Evolutionary conservation across 2,113 vertebrate species (phyloP), one percentile per base, ranked within the genome.

Genomic region (Siniperca chuatsi): DNA sequence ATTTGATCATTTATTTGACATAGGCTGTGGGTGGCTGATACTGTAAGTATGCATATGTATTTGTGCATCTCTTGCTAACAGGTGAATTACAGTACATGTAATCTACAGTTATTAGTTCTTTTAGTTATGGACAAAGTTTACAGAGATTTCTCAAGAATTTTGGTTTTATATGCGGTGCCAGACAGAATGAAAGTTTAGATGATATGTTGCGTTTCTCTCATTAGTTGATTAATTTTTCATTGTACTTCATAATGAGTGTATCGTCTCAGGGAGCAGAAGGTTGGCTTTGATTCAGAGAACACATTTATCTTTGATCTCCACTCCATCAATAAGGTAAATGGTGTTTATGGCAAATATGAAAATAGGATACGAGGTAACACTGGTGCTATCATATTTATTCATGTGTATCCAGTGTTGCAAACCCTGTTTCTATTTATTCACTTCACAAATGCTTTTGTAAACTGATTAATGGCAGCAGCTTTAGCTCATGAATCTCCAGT

Each of bases 241-340:
- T 61, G 55, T 3, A 23, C 10, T 83, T 33, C 61, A 74, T 66
- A 79, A 82, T 25, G 60, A 61, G 50, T 9, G 13, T 37, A 66
- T 55, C 4, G 44, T 50, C 54, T 68, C 37, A 42, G 48, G 33
- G 8, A 78, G 21, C 25, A 29, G 70, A 52, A 8, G 10, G 25
- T 65, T 87, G 85, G 89, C 90, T 55, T 70, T 72, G 79, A 62
- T 58, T 87, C 58, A 84, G 61, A 64, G 58, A 69, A 70, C 66
- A 74, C 54, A 90, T 86, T 90, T 21, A 8, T 60, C 64, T 75
- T 80, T 10, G 9, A 79, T 55, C 75, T 84, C 40, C 11, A 37
- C 67, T 78, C 54, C 1, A 35, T 87, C 80, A 8, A 72, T 60
- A 83, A 69, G 61, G 4, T 67, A 85, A 82, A 78, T 66, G 50